Evolutionary conservation across 1,140 invertebrate genomes (phyloP).

Genomic region (Penaeus vannamei): DNA sequence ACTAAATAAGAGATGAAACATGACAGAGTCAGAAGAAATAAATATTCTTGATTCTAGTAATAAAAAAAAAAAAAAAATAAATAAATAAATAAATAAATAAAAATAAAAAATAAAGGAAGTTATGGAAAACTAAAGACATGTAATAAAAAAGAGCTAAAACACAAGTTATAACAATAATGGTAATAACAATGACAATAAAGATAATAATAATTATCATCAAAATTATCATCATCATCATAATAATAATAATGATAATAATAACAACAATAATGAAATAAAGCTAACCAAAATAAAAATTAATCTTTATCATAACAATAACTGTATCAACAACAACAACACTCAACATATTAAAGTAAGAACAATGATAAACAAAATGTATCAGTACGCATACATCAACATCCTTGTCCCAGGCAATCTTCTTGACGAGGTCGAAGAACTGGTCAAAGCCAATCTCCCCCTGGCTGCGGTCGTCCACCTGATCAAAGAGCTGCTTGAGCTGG

Average conservation of each 20-base stretch:
- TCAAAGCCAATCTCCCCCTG: constrained; percentile 91
- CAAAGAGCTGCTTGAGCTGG: constrained; percentile 85
- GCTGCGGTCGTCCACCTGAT: constrained; percentile 85
- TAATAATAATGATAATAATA: background rate
- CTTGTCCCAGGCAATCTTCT: constrained; percentile 87
- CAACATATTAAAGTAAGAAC: background rate
- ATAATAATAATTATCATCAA: background rate
- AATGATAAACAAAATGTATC: no score
- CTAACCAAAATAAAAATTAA: no score
- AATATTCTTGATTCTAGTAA: no score
- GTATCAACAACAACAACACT: background rate
- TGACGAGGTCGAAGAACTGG: constrained; percentile 89
- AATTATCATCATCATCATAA: background rate
- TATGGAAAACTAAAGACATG: no score
- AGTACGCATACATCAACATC: constrained; percentile 70
- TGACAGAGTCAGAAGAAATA: constrained; percentile 5
- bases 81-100: no score
- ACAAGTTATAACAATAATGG: no score
- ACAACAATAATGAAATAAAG: background rate
- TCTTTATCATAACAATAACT: background rate
- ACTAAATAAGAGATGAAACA: background rate
- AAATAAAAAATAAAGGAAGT: no score
- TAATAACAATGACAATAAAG: background rate
- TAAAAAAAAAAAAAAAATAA: constrained; percentile 38
- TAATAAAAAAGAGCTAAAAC: no score